Percentiles rank a stretch among this genome's conserved stretches.
These are phyloP conservation scores for Calephelis nemesis DNA, from an alignment of 1,140 invertebrate species.

Conservation along the genomic window DNA sequence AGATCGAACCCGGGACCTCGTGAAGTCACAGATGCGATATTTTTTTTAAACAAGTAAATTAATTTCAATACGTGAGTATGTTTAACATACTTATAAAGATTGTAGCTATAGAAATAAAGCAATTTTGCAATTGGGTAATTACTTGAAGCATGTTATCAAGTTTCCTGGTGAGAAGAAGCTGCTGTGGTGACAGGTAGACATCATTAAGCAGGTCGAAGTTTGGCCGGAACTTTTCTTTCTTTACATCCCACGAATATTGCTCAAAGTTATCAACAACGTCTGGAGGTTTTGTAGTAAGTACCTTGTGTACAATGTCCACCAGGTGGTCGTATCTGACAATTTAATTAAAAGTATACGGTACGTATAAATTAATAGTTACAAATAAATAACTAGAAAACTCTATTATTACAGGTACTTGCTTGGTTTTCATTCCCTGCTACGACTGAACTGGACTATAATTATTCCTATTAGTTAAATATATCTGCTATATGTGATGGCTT, in stretches of 20 bases:
- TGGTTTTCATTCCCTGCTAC: too few relatives aligned
- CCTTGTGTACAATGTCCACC: constrained; percentile 81
- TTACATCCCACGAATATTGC: constrained; percentile 82
- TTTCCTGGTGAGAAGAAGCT: constrained; percentile 53
- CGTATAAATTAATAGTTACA: too few relatives aligned
- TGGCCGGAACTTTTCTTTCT: constrained; percentile 79
- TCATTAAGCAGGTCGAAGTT: constrained; percentile 80
- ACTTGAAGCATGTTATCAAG: constrained; percentile 73
- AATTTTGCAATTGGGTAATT: too few relatives aligned
- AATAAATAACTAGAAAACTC: too few relatives aligned
- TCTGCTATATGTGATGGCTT: too few relatives aligned
- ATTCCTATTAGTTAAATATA: background rate
- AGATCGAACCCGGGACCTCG: too few relatives aligned
- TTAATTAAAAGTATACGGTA: background rate
- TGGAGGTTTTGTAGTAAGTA: constrained; percentile 81
- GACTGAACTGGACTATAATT: background rate
- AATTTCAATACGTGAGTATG: too few relatives aligned
- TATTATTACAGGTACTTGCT: too few relatives aligned
- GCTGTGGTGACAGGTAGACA: constrained; percentile 76
- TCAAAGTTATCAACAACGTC: constrained; percentile 84
- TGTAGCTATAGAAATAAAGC: too few relatives aligned
- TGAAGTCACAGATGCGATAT: too few relatives aligned
- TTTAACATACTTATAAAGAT: too few relatives aligned
- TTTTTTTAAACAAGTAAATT: too few relatives aligned
- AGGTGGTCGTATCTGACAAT: constrained; percentile 81